Conservation (phyloP, 2,888 invertebrate genomes). For the Sicus ferrugineus region DNA sequence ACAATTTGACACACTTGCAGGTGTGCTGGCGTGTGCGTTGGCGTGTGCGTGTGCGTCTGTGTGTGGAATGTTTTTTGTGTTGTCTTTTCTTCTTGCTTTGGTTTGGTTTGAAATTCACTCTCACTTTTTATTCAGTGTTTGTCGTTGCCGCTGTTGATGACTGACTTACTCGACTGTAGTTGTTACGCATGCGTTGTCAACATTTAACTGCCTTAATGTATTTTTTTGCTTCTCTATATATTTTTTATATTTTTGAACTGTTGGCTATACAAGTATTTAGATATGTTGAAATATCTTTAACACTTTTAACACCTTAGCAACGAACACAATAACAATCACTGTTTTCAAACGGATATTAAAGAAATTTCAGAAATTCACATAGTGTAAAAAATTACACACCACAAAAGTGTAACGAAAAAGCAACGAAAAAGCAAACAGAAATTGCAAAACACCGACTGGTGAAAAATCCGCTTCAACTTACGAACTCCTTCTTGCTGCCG, state of each 20-base stretch:
- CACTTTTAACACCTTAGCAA: neutral
- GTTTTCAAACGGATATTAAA: neutral
- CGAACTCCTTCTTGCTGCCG: neutral
- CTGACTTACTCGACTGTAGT: constrained; percentile 38
- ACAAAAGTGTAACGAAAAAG: neutral
- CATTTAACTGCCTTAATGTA: neutral
- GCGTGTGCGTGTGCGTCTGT: constrained; percentile 10
- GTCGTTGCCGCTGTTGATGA: constrained; percentile 37
- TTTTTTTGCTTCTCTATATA: neutral
- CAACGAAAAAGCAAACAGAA: neutral
- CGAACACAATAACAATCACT: neutral
- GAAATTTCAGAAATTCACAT: constrained; percentile 4
- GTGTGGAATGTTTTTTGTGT: constrained; percentile 21
- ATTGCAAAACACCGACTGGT: neutral
- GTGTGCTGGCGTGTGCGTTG: constrained; percentile 3
- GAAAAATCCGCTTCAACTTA: neutral
- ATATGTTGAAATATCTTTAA: neutral
- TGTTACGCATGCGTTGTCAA: neutral
- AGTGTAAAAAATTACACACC: neutral
- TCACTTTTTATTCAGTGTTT: constrained; percentile 56
- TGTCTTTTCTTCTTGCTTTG: constrained; percentile 6
- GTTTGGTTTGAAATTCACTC: constrained; percentile 55
- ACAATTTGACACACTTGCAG: constrained; percentile 13
- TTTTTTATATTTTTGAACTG: neutral
- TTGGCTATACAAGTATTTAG: neutral